Conservation (phyloP, 2,888 invertebrate species). For the Lysandra coridon region DNA sequence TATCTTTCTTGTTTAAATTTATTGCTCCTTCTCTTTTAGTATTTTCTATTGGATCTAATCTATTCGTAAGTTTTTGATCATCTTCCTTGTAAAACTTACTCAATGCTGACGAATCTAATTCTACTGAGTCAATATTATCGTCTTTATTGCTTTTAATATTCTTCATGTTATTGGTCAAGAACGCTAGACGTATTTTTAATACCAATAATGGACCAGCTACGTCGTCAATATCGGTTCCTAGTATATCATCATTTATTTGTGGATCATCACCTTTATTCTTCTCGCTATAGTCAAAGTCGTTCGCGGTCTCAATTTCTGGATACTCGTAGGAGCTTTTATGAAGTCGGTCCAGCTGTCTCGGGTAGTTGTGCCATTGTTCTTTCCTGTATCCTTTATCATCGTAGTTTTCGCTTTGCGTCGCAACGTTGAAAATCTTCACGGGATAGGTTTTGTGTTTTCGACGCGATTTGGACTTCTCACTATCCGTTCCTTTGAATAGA, state of each 20-base stretch:
- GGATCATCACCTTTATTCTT: slow-evolving; percentile 39
- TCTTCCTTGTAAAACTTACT: slow-evolving; percentile 44
- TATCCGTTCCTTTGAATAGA: slow-evolving; percentile 44
- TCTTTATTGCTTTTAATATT: slow-evolving; percentile 45
- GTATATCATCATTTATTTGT: slow-evolving; percentile 46
- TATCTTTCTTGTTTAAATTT: slow-evolving; percentile 44
- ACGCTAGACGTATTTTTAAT: slow-evolving; percentile 64
- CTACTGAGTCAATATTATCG: slow-evolving; percentile 42
- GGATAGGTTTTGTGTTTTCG: slow-evolving; percentile 50
- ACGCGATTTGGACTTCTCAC: slow-evolving; percentile 49
- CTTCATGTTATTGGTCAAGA: slow-evolving; percentile 52
- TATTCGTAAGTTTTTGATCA: slow-evolving; percentile 45
- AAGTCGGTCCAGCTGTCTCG: slow-evolving; percentile 66
- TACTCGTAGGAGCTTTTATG: slow-evolving; percentile 43
- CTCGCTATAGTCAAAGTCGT: slow-evolving; percentile 37
- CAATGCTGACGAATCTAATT: slow-evolving; percentile 34
- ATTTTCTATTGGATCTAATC: slow-evolving; percentile 39
- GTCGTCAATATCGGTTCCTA: slow-evolving; percentile 49
- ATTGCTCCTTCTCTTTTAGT: slow-evolving; percentile 59
- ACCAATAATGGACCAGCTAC: slow-evolving; percentile 60
- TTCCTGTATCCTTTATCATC: slow-evolving; percentile 61
- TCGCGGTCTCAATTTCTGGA: slow-evolving; percentile 36
- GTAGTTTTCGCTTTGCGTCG: slow-evolving; percentile 40
- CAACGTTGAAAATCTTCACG: slow-evolving; percentile 50
- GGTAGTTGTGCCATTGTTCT: slow-evolving; percentile 73